Conservation (phyloP, 2,113 vertebrate genomes). For the Ariopsis seemanni region DNA sequence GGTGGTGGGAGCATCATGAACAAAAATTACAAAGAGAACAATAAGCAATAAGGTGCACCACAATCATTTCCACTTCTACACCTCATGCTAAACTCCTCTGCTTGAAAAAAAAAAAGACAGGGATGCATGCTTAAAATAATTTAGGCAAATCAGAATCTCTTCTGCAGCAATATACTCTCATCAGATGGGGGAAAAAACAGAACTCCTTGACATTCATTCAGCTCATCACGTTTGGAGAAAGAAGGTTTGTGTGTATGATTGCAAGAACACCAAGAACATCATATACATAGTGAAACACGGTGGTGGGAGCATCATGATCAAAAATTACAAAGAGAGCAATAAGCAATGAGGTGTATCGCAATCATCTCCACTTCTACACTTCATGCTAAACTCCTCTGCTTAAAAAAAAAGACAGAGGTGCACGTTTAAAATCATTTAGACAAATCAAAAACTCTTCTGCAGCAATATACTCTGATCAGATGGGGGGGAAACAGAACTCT, state of each 20-base stretch:
- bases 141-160: neutral
- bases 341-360: neutral
- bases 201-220: neutral
- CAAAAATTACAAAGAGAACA: neutral
- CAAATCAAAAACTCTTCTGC: neutral
- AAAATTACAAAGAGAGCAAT: neutral
- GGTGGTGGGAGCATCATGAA: neutral
- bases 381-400: neutral
- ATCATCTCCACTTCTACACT: neutral
- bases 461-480: neutral
- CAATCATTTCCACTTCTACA: neutral
- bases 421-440: neutral
- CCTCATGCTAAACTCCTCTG: neutral
- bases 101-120: neutral
- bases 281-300: neutral
- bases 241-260: neutral
- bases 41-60: neutral
- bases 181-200: neutral
- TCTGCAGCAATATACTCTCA: neutral
- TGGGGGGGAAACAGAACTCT: neutral
- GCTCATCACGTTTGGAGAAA: neutral
- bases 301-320: neutral
- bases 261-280: neutral
- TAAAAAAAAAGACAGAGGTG: neutral
- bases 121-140: too few species aligned